Percentiles rank a stretch among this genome's conserved stretches.
Conservation (phyloP, 2,888 invertebrate species). For the Tenodera sinensis region DNA sequence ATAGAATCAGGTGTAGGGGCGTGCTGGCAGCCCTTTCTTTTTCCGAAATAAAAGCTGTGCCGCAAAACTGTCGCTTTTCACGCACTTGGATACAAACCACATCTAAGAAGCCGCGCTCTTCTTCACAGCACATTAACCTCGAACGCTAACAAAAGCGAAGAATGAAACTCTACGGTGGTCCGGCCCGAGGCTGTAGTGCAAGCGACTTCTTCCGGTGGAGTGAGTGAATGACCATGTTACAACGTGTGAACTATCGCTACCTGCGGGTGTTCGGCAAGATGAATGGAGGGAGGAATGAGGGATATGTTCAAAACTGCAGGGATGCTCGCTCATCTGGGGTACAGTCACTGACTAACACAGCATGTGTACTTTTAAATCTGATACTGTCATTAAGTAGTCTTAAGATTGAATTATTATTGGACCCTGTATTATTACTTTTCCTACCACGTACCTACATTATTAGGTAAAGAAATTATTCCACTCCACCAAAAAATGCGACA, state of each 20-base stretch:
- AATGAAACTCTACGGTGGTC: background rate
- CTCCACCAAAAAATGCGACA: too few relatives aligned
- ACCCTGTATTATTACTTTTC: too few relatives aligned
- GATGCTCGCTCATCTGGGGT: background rate
- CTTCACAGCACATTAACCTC: background rate
- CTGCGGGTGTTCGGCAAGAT: background rate
- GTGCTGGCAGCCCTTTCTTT: background rate
- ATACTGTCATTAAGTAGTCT: too few relatives aligned
- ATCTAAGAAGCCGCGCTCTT: background rate
- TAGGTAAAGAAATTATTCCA: too few relatives aligned
- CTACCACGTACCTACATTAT: too few relatives aligned
- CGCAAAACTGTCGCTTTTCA: background rate
- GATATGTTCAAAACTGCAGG: background rate
- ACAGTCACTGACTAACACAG: background rate
- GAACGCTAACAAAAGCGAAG: too few relatives aligned
- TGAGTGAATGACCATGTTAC: background rate
- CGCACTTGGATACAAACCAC: background rate
- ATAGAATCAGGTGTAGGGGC: background rate
- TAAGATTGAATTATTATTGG: too few relatives aligned
- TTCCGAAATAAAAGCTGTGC: background rate
- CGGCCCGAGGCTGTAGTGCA: too few relatives aligned
- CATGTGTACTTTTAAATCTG: background rate
- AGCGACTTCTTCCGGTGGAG: background rate
- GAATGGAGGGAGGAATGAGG: background rate
- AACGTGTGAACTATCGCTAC: background rate